Conservation (phyloP, 2,113 vertebrate species). For the Periophthalmus modestus region DNA sequence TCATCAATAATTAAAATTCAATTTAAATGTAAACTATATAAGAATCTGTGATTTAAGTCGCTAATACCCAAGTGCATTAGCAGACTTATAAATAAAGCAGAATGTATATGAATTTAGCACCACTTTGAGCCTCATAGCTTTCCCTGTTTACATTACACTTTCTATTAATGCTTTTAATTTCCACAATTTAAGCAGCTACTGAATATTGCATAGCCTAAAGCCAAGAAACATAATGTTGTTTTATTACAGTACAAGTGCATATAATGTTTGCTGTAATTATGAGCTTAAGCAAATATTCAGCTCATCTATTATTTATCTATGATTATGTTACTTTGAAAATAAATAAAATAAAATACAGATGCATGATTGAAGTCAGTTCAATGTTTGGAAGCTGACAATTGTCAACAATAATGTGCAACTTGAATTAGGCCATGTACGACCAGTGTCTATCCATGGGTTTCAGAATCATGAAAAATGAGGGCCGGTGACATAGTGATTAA, state of each 20-base stretch:
- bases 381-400: too few relatives aligned
- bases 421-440: too few relatives aligned
- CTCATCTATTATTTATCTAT: not conserved
- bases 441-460: too few relatives aligned
- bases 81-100: not conserved
- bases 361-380: too few relatives aligned
- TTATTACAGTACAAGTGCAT: not conserved
- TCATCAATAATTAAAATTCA: slow-evolving; percentile 4
- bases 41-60: not conserved
- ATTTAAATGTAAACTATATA: not conserved
- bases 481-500: too few relatives aligned
- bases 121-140: not conserved
- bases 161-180: slow-evolving; percentile 13
- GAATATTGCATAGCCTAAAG: not conserved
- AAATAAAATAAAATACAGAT: too few relatives aligned
- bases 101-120: not conserved
- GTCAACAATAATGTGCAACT: too few relatives aligned
- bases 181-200: not conserved
- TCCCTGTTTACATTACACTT: not conserved
- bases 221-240: not conserved
- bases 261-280: not conserved
- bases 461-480: too few relatives aligned
- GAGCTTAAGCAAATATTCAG: not conserved
- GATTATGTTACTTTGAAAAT: too few relatives aligned
- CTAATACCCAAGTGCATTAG: not conserved